phyloP scores from a whole-genome alignment of 2,113 vertebrate species.

The Odocoileus hemionus region DNA sequence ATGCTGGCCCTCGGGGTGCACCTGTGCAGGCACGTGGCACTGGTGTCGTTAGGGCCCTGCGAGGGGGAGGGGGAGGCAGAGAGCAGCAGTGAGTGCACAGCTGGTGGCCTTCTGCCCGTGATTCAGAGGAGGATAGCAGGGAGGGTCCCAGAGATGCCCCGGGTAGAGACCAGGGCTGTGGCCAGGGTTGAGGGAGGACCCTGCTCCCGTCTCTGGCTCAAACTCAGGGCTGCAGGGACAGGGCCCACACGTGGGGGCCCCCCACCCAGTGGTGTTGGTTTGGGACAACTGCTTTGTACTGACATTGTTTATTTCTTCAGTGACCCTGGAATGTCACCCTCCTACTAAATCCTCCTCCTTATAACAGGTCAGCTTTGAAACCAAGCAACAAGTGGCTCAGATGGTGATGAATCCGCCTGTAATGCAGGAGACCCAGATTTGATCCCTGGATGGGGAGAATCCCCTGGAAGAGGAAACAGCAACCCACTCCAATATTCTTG shows the following conservation, averaged over 20 bases:
- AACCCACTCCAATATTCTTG: background rate
- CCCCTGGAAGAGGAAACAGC: background rate
- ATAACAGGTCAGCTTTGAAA: slow-evolving; percentile 31
- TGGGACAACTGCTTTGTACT: background rate
- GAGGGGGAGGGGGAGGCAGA: background rate
- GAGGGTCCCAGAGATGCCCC: background rate
- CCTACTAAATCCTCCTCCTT: slow-evolving; percentile 14
- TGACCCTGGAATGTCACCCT: slow-evolving; percentile 13
- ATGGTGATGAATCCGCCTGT: background rate
- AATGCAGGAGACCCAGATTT: background rate
- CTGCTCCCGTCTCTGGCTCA: background rate
- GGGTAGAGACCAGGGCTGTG: background rate
- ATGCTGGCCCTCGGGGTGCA: background rate
- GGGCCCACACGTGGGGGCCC: background rate
- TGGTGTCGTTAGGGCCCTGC: background rate
- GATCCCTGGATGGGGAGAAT: background rate
- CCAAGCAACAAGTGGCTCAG: background rate
- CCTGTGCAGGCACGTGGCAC: background rate
- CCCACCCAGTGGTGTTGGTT: background rate
- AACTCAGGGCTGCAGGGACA: background rate
- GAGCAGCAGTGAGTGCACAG: background rate
- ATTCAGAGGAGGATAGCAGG: background rate
- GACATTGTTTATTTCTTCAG: background rate
- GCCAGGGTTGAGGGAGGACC: background rate
- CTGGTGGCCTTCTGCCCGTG: background rate